phyloP scores from a whole-genome alignment of 2,888 invertebrate genomes.

The Drosophila kokeensis region DNA sequence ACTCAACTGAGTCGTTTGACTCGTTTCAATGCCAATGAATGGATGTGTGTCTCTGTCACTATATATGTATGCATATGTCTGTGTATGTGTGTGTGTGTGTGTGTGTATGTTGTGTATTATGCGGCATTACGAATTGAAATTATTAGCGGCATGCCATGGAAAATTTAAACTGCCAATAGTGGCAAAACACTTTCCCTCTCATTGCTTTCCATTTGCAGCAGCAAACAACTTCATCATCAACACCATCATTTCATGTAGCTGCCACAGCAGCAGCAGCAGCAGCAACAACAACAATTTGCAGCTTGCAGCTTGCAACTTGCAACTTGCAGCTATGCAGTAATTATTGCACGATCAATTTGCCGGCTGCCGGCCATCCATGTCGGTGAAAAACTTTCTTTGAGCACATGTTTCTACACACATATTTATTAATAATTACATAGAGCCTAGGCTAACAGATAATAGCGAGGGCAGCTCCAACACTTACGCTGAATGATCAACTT shows the following conservation, averaged over 20 bases:
- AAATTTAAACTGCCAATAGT: constrained; percentile 73
- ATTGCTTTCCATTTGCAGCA: constrained; percentile 82
- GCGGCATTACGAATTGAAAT: constrained; percentile 76
- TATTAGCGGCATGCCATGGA: constrained; percentile 78
- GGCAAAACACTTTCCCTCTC: constrained; percentile 83
- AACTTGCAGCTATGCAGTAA: constrained; percentile 78
- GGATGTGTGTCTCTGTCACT: constrained; percentile 36
- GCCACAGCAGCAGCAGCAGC: constrained; percentile 33
- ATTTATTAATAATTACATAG: constrained; percentile 35
- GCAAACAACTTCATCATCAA: constrained; percentile 50
- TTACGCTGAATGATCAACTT: neutral
- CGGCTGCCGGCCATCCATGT: constrained; percentile 78
- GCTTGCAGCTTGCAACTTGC: constrained; percentile 44
- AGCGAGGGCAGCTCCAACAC: constrained; percentile 40
- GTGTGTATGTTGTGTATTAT: constrained; percentile 74
- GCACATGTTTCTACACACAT: constrained; percentile 37
- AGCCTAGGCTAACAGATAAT: constrained; percentile 15
- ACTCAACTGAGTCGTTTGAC: constrained; percentile 41
- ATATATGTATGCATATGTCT: neutral
- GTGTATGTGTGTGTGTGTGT: constrained; percentile 13
- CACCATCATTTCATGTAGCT: constrained; percentile 40
- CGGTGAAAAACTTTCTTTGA: constrained; percentile 74
- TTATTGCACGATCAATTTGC: constrained; percentile 83
- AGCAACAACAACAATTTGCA: constrained; percentile 29
- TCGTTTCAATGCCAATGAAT: constrained; percentile 81